Percentiles rank a stretch among this genome's conserved stretches.
Conservation (phyloP, 64 coral and sea anemone species). For the Stylophora pistillata region DNA sequence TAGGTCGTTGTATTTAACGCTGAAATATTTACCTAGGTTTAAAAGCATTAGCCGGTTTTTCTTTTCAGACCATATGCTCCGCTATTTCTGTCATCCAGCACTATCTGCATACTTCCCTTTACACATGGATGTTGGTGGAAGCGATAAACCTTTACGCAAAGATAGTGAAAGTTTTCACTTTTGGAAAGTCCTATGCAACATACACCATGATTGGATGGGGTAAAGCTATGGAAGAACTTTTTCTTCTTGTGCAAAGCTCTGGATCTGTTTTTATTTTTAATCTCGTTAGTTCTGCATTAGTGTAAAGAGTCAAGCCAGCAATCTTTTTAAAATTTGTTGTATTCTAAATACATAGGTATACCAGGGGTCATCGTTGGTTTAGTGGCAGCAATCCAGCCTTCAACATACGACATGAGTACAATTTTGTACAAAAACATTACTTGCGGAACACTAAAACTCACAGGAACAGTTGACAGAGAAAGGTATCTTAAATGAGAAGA, state of each 20-base stretch:
- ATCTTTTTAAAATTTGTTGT: too few relatives aligned
- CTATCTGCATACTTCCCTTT: not conserved
- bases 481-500: not conserved
- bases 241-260: too few relatives aligned
- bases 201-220: not conserved
- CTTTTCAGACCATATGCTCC: not conserved
- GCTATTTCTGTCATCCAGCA: not conserved
- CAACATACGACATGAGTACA: not conserved
- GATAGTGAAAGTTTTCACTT: not conserved
- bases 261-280: too few relatives aligned
- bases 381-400: conserved; percentile 9
- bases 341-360: not conserved
- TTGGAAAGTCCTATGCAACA: not conserved
- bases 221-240: too few relatives aligned
- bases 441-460: not conserved
- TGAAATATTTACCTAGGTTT: not conserved
- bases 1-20: not conserved
- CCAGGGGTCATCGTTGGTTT: too few relatives aligned
- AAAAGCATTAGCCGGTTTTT: not conserved
- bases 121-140: too few relatives aligned
- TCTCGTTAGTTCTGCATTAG: too few relatives aligned
- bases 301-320: too few relatives aligned
- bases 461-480: not conserved
- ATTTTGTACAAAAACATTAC: not conserved
- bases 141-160: not conserved